A percentile compares a stretch with the other conserved stretches of the same genome.
phyloP scores from a whole-genome alignment of 2,888 invertebrate species.

The Corbicula japonica region DNA sequence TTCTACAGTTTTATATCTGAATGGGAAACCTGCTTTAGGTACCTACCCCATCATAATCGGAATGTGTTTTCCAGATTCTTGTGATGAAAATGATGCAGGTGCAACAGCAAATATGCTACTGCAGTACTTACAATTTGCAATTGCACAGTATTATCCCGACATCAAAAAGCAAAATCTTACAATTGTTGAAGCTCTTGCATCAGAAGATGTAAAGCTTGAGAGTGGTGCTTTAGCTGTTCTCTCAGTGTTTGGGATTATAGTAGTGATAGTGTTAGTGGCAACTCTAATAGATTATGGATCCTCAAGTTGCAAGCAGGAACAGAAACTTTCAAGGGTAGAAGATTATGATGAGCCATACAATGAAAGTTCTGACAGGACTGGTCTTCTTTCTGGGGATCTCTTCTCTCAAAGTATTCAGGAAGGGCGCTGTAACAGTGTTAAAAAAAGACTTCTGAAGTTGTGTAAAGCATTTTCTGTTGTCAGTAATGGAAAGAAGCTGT shows the following conservation, averaged over 20 bases:
- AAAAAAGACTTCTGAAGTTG: constrained; percentile 30
- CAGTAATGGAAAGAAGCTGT: constrained; percentile 58
- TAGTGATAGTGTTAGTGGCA: constrained; percentile 32
- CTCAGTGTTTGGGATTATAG: constrained; percentile 38
- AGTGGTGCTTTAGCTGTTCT: constrained; percentile 37
- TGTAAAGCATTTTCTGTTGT: constrained; percentile 55
- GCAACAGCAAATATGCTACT: constrained; percentile 9
- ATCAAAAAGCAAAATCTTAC: constrained; percentile 19
- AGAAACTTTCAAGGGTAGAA: not conserved
- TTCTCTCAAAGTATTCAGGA: constrained; percentile 32
- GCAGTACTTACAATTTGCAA: not conserved
- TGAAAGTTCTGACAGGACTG: constrained; percentile 46
- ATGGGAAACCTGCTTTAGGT: constrained; percentile 35
- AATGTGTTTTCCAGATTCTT: constrained; percentile 54
- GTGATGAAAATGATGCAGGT: constrained; percentile 27
- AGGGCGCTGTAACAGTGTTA: not conserved
- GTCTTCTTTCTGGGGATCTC: constrained; percentile 47
- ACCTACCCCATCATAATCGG: constrained; percentile 30
- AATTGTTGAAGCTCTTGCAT: constrained; percentile 14
- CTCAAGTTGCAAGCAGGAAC: not conserved
- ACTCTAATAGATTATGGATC: constrained; percentile 43
- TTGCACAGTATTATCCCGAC: not conserved
- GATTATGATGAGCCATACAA: constrained; percentile 1
- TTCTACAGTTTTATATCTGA: constrained; percentile 18
- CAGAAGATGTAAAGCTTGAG: constrained; percentile 21